Evolutionary conservation across 2,797 vertebrate genomes (phyloP), one percentile per base, ranked within the genome.

Genomic region (Neosilurus hyrtlii): DNA sequence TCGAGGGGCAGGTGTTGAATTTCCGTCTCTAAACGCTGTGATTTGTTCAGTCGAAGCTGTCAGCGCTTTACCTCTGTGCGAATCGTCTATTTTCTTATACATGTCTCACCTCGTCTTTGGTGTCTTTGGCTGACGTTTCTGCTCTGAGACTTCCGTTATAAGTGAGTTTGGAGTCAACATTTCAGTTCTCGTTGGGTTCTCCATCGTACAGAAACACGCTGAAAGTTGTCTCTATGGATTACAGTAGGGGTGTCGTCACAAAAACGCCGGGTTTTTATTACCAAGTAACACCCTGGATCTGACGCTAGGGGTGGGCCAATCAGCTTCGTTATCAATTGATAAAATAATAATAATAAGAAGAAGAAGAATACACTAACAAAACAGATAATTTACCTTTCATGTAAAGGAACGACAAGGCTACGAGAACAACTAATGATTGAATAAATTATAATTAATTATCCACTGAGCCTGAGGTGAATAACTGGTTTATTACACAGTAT

Each of bases 261-360:
- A 57, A 75, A 57, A 9, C 2, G 51, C 10, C 26, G 51, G 54
- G 3, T 18, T 73, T 73, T 73, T 56, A 73, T 26, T 9, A 18
- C 24, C 14, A 56, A 56, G 6, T 9, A 76, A 37, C 56, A 24
- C 30, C 20, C 74, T n/a, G 35, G 56, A 43, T 61, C 56, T 43
- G 57, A 61, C 73, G 56, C 73, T n/a, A n/a, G 73, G 73, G 73
- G 56, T 76, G 73, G 56, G 57, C 56, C 11, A 12, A 8, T 37
- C 35, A 22, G 5, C 10, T 43, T 43, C 8, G 4, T 0, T 43
- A 43, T 43, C 43, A 43, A 43, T 3, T 43, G 43, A 43, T 43
- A 43, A 43, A 43, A 43, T 43, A 43, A 43, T 43, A 43, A 43
- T 4, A 43, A 43, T 4, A 20, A 12, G 22, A 20, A 11, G 22